Evolutionary conservation across 2,797 vertebrate genomes (phyloP), one percentile per base, ranked within the genome.

Genomic region (Heliangelus exortis): DNA sequence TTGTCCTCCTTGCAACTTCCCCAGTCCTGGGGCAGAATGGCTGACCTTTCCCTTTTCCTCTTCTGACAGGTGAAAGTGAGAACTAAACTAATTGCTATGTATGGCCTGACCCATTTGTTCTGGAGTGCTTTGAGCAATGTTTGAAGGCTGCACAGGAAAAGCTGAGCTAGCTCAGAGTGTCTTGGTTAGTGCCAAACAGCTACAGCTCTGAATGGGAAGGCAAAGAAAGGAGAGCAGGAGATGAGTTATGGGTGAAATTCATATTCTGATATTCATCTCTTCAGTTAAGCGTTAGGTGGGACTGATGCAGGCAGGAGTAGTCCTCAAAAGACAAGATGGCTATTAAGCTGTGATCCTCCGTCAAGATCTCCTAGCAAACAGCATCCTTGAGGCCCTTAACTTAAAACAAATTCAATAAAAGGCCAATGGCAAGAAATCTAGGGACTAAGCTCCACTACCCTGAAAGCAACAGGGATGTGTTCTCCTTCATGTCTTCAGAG

Each of bases 311-410:
- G 39, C 54, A 14, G 34, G 33, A 54, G 48, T 17, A 26, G 36
- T 7, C 41, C n/a, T n/a, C 50, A 50, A 33, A 18, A 26, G 25
- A 3, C 41, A 13, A 28, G 18, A 50, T 19, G 1, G 3, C 61
- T 41, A 33, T 43, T 15, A 7, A 17, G 29, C 21, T 25, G 54
- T 22, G 54, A 45, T 28, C 50, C 22, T 5, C 69, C 14, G 8
- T 5, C 19, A 10, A 3, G 14, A 11, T 12, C 18, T 13, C 39
- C 16, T 8, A 13, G 23, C 19, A 39, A 39, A 18, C 26, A 2
- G 19, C 1, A 1, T 8, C 50, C 80, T 54, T 6, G 3, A 8
- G 48, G 29, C 7, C 5, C 3, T 3, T 61, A 39, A 1, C 9
- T 15, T 34, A 1, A 0, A 22, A 9, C 2, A 51, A 63, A 74